Conservation (phyloP, 2,113 vertebrate genomes). For the Brienomyrus longianalis region DNA sequence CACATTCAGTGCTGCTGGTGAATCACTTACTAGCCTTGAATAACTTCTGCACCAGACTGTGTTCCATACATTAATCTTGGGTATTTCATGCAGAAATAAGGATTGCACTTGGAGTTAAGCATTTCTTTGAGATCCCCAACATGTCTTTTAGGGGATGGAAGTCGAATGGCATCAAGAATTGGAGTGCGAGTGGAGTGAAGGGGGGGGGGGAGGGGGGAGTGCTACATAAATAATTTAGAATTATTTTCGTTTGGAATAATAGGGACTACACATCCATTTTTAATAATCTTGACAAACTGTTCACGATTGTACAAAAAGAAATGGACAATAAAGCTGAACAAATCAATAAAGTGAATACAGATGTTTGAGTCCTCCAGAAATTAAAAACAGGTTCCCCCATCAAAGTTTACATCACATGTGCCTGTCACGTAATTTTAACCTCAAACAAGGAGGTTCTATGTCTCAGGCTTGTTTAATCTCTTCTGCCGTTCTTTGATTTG, state of each 20-base stretch:
- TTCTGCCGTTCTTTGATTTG: slow-evolving; percentile 21
- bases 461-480: slow-evolving; percentile 15
- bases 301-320: background rate
- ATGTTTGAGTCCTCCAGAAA: background rate
- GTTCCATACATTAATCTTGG: slow-evolving; percentile 14
- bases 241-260: background rate
- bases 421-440: slow-evolving; percentile 15
- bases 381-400: background rate
- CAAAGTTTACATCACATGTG: background rate
- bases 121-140: background rate
- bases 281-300: background rate
- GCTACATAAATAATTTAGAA: background rate
- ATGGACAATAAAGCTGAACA: background rate
- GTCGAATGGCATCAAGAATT: background rate
- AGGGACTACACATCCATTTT: background rate
- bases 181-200: background rate
- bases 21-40: slow-evolving; percentile 22
- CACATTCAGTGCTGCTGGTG: slow-evolving; percentile 9
- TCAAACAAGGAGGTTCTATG: slow-evolving; percentile 18
- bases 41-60: slow-evolving; percentile 10
- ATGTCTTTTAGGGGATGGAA: background rate
- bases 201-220: no score
- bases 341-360: background rate
- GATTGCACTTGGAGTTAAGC: slow-evolving; percentile 6
- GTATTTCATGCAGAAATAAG: slow-evolving; percentile 12